Evolutionary conservation across 1,140 invertebrate species (phyloP).

Genomic region (Zaprionus kolodkinae): DNA sequence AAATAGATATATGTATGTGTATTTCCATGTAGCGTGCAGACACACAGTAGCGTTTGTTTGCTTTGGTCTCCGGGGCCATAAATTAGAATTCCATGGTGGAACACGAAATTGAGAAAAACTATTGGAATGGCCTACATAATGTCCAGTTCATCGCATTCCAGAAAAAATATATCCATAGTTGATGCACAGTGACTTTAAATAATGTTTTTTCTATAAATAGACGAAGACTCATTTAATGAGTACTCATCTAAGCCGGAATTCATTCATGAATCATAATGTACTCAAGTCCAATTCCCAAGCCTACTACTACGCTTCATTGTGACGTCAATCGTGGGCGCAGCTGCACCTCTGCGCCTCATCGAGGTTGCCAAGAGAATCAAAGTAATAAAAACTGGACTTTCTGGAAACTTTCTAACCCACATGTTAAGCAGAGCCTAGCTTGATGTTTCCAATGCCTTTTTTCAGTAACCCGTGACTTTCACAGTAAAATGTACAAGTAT

Average conservation of each 20-base stretch:
- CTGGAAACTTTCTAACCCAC: constrained; percentile 39
- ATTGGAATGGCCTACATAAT: constrained; percentile 25
- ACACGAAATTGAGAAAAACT: constrained; percentile 21
- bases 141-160: constrained; percentile 3
- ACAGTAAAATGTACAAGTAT: background rate
- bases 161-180: constrained; percentile 1
- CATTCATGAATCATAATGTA: constrained; percentile 36
- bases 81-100: constrained; percentile 35
- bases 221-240: constrained; percentile 24
- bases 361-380: background rate
- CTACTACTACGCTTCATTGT: constrained; percentile 12
- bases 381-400: constrained; percentile 9
- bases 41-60: constrained; percentile 25
- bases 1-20: background rate
- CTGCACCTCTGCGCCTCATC: background rate
- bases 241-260: constrained; percentile 24
- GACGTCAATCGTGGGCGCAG: constrained; percentile 31
- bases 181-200: background rate
- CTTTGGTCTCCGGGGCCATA: constrained; percentile 16
- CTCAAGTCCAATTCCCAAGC: constrained; percentile 12
- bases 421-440: constrained; percentile 18
- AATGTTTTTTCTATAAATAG: constrained; percentile 22
- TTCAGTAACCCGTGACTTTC: constrained; percentile 3
- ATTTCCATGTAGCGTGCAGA: constrained; percentile 6
- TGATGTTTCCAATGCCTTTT: constrained; percentile 9